These are phyloP conservation scores for Drosophila putrida DNA, from an alignment of 2,888 invertebrate genomes.

Conservation along the genomic window DNA sequence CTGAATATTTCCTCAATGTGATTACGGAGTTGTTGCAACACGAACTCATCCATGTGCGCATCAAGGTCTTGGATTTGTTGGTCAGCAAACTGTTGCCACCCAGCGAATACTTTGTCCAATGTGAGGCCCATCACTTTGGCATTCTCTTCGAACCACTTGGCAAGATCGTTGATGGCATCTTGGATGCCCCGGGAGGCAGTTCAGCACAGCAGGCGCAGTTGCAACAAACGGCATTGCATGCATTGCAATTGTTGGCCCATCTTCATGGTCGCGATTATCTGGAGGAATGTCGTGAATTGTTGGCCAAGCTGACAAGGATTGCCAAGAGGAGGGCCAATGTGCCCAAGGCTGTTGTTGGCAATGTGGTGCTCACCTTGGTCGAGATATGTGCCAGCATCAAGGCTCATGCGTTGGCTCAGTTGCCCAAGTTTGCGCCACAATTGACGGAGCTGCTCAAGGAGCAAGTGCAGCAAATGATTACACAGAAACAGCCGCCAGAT, in stretches of 20 bases:
- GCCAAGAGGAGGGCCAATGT: constrained; percentile 73
- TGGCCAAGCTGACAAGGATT: constrained; percentile 88
- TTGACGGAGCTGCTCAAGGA: constrained; percentile 89
- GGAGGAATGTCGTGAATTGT: constrained; percentile 89
- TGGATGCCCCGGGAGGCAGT: constrained; percentile 85
- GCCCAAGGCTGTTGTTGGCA: constrained; percentile 88
- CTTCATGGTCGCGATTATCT: constrained; percentile 89
- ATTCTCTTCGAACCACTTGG: constrained; percentile 88
- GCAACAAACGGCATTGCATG: constrained; percentile 93
- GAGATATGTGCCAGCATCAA: constrained; percentile 90
- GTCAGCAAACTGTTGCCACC: constrained; percentile 92
- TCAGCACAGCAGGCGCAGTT: constrained; percentile 85
- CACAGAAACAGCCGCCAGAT: constrained; percentile 74
- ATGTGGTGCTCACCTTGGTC: constrained; percentile 90
- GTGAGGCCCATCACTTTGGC: constrained; percentile 86
- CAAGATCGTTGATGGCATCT: constrained; percentile 87
- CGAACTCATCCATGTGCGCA: constrained; percentile 89
- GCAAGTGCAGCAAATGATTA: constrained; percentile 86
- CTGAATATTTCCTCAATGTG: constrained; percentile 92
- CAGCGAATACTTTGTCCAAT: constrained; percentile 87
- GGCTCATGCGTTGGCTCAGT: constrained; percentile 90
- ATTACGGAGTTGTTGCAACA: constrained; percentile 91
- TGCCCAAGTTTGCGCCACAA: constrained; percentile 93
- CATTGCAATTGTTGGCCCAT: constrained; percentile 93
- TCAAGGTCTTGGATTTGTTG: constrained; percentile 94